phyloP scores from a whole-genome alignment of 2,888 invertebrate genomes.

The Palloptera scutellata region DNA sequence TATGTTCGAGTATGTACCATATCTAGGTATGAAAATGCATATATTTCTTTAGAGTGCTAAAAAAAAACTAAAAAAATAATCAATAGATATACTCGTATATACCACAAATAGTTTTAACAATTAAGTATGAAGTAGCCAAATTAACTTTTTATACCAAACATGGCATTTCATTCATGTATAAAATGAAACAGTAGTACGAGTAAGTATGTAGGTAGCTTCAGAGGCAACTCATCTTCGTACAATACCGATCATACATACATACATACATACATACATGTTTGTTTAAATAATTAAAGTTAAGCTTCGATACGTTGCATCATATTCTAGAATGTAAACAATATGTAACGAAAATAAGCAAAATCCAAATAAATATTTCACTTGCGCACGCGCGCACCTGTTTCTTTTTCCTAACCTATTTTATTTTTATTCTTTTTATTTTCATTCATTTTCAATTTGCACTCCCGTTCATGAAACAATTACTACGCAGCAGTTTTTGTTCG shows the following conservation, averaged over 20 bases:
- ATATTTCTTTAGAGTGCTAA: no score
- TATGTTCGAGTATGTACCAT: no score
- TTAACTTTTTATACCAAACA: no score
- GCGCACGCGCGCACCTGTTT: conserved; percentile 6
- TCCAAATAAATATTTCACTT: not conserved
- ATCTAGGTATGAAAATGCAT: no score
- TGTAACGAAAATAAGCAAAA: conserved; percentile 1
- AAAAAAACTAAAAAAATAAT: no score
- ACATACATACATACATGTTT: not conserved
- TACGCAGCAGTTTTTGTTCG: not conserved
- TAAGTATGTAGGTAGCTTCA: no score
- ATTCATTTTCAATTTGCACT: not conserved
- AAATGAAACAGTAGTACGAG: no score
- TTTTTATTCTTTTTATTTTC: not conserved
- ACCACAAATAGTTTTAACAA: no score
- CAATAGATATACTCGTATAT: no score
- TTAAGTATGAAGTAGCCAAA: no score
- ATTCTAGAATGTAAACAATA: not conserved
- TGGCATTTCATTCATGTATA: no score
- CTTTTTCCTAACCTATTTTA: not conserved
- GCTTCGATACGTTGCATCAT: not conserved
- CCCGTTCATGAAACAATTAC: conserved; percentile 15
- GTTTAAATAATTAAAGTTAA: not conserved
- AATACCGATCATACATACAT: not conserved
- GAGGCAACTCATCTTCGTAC: no score